A percentile compares a stretch with the other conserved stretches of the same genome.
phyloP scores from a whole-genome alignment of 2,888 invertebrate species.

The Pristionchus maxplancki region DNA sequence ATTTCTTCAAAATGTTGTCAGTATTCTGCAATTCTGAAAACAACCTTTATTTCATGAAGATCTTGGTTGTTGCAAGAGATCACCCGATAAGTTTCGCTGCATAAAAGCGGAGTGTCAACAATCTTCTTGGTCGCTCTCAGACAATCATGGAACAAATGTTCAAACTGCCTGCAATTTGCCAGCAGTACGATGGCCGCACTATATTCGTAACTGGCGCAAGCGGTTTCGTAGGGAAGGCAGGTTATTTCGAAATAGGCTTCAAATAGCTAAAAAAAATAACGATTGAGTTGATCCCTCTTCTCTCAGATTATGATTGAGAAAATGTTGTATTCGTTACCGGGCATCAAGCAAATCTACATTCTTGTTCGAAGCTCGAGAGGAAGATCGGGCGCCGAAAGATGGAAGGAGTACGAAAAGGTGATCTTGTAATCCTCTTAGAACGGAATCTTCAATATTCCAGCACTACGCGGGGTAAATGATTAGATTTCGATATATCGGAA shows the following conservation, averaged over 20 bases:
- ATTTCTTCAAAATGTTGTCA: too few relatives aligned
- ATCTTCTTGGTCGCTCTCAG: too few relatives aligned
- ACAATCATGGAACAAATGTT: not conserved
- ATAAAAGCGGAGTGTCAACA: too few relatives aligned
- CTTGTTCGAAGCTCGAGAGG: not conserved
- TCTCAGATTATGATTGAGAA: not conserved
- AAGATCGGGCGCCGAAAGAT: not conserved
- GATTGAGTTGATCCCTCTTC: too few relatives aligned
- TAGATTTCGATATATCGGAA: too few relatives aligned
- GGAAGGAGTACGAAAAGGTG: not conserved
- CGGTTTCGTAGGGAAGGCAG: not conserved
- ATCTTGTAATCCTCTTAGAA: not conserved
- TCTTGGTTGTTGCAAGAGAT: too few relatives aligned
- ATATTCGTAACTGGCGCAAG: not conserved
- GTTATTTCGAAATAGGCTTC: not conserved
- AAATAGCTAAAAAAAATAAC: too few relatives aligned
- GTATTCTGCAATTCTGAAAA: too few relatives aligned
- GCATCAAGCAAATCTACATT: not conserved
- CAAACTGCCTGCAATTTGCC: not conserved
- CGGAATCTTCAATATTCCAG: too few relatives aligned
- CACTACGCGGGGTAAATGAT: not conserved
- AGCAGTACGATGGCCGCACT: not conserved
- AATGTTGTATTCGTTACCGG: not conserved
- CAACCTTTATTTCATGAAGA: too few relatives aligned
- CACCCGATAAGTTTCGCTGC: too few relatives aligned